phyloP scores from a whole-genome alignment of 2,797 vertebrate genomes.

The Vireo griseus region DNA sequence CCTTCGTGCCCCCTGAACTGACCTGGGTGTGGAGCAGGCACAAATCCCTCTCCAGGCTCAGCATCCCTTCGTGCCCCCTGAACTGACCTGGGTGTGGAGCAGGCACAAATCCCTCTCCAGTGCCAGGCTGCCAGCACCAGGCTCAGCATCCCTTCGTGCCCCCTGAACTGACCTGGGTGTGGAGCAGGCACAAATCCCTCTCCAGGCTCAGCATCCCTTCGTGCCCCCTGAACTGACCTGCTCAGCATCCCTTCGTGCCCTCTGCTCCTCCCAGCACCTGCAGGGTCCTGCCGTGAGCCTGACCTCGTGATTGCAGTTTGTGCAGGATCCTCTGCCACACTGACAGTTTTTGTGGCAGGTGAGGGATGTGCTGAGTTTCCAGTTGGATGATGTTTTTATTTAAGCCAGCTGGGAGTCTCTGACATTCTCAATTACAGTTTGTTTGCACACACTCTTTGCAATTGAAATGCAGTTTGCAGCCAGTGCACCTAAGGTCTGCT shows the following conservation, averaged over 20 bases:
- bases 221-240: neutral
- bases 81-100: neutral
- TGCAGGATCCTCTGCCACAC: neutral
- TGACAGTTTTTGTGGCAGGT: neutral
- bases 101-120: neutral
- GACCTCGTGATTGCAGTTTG: accelerated
- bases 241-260: neutral
- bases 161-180: too few species aligned
- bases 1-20: neutral
- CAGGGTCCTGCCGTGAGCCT: neutral
- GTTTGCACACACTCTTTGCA: slow-evolving; percentile 18
- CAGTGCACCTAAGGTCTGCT: neutral
- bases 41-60: too few species aligned
- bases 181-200: too few species aligned
- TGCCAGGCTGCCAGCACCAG: neutral
- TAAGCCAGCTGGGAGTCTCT: slow-evolving; percentile 4
- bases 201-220: too few species aligned
- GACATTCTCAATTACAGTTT: slow-evolving; percentile 38
- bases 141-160: neutral
- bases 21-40: too few species aligned
- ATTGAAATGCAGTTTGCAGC: neutral
- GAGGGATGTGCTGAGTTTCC: neutral
- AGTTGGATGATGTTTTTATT: neutral
- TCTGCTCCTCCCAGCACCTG: accelerated
- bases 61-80: too few species aligned